Conservation (phyloP, 2,797 vertebrate species). For the Labeo calbasu region DNA sequence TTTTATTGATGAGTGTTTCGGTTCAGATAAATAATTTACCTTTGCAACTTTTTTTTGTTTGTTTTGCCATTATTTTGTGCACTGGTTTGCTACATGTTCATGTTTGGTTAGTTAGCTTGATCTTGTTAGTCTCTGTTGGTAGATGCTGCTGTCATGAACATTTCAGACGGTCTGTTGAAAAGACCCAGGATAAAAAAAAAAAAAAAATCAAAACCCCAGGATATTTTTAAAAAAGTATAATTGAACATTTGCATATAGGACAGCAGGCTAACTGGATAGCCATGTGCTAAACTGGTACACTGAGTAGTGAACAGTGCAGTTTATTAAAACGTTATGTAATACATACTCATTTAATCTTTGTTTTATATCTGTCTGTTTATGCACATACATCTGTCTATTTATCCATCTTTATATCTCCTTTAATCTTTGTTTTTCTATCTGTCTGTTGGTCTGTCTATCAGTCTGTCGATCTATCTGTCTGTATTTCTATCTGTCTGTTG, state of each 20-base stretch:
- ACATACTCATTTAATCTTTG: too few relatives aligned
- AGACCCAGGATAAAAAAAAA: too few relatives aligned
- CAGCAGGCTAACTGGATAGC: neutral
- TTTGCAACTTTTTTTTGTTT: neutral
- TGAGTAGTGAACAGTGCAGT: too few relatives aligned
- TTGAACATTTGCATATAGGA: neutral
- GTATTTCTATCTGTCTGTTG: too few relatives aligned
- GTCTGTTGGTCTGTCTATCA: too few relatives aligned
- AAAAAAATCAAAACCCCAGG: neutral
- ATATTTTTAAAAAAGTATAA: neutral
- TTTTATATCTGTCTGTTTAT: too few relatives aligned
- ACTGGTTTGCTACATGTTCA: neutral
- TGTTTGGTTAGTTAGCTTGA: neutral
- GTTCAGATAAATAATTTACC: constrained; percentile 17
- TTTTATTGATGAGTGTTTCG: constrained; percentile 24
- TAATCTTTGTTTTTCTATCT: too few relatives aligned
- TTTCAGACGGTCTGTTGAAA: neutral
- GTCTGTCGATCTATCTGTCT: too few relatives aligned
- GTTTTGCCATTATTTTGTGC: neutral
- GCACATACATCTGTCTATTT: too few relatives aligned
- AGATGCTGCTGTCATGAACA: neutral
- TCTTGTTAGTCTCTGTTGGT: neutral
- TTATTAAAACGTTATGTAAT: too few relatives aligned
- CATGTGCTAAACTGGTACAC: neutral
- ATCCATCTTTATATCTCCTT: too few relatives aligned